Evolutionary conservation across 2,797 vertebrate genomes (phyloP).

Genomic region (Neosilurus hyrtlii): DNA sequence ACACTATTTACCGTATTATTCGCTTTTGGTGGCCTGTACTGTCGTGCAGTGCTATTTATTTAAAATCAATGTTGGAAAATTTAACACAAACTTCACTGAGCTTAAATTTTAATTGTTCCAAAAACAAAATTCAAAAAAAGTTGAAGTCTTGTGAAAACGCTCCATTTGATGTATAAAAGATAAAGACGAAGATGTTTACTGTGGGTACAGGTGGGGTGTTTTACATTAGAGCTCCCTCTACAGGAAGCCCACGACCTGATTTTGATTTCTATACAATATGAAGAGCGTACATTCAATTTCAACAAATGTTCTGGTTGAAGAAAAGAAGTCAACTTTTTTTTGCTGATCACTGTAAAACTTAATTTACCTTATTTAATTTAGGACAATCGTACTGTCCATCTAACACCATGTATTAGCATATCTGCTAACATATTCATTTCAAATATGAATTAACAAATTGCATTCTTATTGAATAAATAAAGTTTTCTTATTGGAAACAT

Average conservation of each 20-base stretch:
- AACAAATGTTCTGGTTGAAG: not conserved
- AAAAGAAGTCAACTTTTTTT: not conserved
- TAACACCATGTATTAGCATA: not conserved
- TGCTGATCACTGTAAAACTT: not conserved
- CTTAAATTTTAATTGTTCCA: not conserved
- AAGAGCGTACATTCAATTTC: not conserved
- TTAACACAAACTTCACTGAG: not conserved
- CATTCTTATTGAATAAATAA: slow-evolving; percentile 12
- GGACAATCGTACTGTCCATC: not conserved
- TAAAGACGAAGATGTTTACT: not conserved
- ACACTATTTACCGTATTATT: not conserved
- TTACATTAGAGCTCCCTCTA: slow-evolving; percentile 52
- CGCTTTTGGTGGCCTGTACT: not conserved
- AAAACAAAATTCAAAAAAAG: not conserved
- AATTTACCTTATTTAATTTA: not conserved
- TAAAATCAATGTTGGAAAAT: not conserved
- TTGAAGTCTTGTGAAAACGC: not conserved
- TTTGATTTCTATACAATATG: not conserved
- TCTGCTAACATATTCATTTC: not conserved
- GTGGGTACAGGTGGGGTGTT: slow-evolving; percentile 33
- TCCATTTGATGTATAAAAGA: not conserved
- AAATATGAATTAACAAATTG: slow-evolving; percentile 11
- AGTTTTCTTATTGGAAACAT: slow-evolving; percentile 28
- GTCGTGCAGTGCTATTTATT: not conserved
- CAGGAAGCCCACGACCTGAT: slow-evolving; percentile 21